phyloP scores from a whole-genome alignment of 2,797 vertebrate species.

The Helostoma temminkii region DNA sequence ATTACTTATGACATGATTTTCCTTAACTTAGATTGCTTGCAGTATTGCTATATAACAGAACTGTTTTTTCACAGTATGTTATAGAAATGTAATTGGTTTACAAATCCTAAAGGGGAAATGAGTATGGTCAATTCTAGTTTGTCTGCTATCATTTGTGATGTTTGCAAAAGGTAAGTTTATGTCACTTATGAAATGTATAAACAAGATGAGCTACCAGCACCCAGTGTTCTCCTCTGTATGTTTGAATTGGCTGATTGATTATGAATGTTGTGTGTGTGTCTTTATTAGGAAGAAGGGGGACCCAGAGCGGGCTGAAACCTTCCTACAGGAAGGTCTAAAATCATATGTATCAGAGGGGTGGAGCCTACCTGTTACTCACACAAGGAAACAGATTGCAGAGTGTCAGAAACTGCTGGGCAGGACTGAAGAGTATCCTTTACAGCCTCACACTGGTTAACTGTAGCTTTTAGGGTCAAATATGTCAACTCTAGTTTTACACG shows the following conservation, averaged over 20 bases:
- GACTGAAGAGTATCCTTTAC: slow-evolving; percentile 94
- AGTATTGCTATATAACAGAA: too few relatives aligned
- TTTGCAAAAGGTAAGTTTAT: too few relatives aligned
- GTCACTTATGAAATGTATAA: too few relatives aligned
- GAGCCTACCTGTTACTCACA: slow-evolving; percentile 93
- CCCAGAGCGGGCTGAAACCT: slow-evolving; percentile 90
- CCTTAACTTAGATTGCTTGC: too few relatives aligned
- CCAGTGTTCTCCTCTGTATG: too few relatives aligned
- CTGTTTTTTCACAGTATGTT: too few relatives aligned
- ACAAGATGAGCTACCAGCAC: neutral
- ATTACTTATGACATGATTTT: too few relatives aligned
- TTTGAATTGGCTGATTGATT: too few relatives aligned
- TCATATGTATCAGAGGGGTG: slow-evolving; percentile 94
- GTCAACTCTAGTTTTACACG: neutral
- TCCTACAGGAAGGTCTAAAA: slow-evolving; percentile 93
- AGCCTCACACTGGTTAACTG: neutral
- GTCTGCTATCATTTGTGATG: neutral
- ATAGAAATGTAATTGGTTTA: too few relatives aligned
- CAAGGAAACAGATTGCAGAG: slow-evolving; percentile 92
- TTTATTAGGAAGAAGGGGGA: slow-evolving; percentile 91
- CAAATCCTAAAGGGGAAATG: neutral
- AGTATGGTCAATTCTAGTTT: neutral
- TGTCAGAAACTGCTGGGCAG: slow-evolving; percentile 94
- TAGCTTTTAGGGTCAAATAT: neutral
- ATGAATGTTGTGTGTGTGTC: slow-evolving; percentile 21